Conservation (phyloP, 2,113 vertebrate species). For the Ardeotis arabs region DNA sequence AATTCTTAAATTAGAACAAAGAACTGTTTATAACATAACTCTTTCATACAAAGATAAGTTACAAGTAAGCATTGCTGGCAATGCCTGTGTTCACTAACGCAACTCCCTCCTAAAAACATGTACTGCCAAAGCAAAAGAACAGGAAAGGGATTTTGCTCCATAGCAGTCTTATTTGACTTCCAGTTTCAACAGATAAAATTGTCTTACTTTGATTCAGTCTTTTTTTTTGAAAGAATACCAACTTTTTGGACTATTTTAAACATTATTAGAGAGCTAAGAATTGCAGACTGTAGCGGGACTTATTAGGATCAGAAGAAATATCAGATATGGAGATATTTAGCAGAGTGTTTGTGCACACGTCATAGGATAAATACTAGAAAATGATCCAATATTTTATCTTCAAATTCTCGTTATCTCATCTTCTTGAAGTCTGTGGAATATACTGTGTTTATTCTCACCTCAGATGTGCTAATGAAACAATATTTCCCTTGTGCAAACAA, state of each 20-base stretch:
- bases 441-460: background rate
- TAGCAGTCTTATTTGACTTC: background rate
- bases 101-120: background rate
- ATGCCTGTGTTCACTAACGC: background rate
- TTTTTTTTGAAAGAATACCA: background rate
- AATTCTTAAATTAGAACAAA: background rate
- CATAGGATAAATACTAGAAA: slow-evolving; percentile 5
- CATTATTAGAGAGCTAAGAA: background rate
- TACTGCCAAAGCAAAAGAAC: background rate
- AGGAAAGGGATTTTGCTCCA: background rate
- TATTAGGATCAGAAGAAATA: background rate
- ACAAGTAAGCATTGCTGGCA: background rate
- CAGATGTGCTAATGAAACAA: background rate
- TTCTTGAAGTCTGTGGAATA: background rate
- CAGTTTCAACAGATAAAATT: background rate
- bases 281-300: background rate
- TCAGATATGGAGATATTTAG: background rate
- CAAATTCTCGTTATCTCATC: background rate
- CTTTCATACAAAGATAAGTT: background rate
- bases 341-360: background rate
- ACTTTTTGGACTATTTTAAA: background rate
- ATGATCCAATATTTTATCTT: background rate
- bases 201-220: background rate
- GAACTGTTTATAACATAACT: background rate
- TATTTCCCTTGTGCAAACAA: background rate